These are phyloP conservation scores for Semicossyphus pulcher DNA, from an alignment of 2,113 vertebrate species.

Conservation along the genomic window DNA sequence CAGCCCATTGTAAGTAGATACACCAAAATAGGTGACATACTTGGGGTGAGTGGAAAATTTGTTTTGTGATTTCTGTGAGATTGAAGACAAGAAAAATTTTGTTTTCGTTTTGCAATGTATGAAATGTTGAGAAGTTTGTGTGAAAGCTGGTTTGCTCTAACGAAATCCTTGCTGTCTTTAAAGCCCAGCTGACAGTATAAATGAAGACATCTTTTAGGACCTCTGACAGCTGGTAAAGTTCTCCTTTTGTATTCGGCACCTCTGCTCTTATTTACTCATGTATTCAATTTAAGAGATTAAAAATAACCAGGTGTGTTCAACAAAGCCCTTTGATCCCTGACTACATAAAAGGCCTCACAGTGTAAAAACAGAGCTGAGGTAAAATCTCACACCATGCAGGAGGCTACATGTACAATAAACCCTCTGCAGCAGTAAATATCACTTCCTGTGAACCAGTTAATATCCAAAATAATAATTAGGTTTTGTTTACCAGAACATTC, in stretches of 20 bases:
- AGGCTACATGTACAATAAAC: slow-evolving; percentile 3
- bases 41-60: background rate
- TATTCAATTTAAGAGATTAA: slow-evolving; percentile 8
- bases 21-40: background rate
- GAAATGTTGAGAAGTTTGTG: no score
- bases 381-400: slow-evolving; percentile 12
- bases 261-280: slow-evolving; percentile 10
- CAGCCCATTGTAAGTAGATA: background rate
- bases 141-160: no score
- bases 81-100: no score
- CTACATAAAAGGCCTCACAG: background rate
- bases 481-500: slow-evolving; percentile 25
- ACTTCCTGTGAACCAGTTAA: slow-evolving; percentile 27
- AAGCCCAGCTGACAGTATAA: background rate
- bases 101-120: no score
- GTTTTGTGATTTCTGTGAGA: background rate
- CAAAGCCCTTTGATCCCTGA: slow-evolving; percentile 21
- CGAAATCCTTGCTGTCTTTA: background rate
- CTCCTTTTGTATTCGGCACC: slow-evolving; percentile 18
- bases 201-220: slow-evolving; percentile 7
- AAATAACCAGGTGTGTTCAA: background rate
- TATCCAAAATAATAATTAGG: slow-evolving; percentile 38
- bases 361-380: slow-evolving; percentile 1
- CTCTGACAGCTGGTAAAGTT: background rate
- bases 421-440: slow-evolving; percentile 14